Evolutionary conservation across 2,113 vertebrate genomes (phyloP), one percentile per base, ranked within the genome.

Genomic region (Xenotilapia flavipinnis): DNA sequence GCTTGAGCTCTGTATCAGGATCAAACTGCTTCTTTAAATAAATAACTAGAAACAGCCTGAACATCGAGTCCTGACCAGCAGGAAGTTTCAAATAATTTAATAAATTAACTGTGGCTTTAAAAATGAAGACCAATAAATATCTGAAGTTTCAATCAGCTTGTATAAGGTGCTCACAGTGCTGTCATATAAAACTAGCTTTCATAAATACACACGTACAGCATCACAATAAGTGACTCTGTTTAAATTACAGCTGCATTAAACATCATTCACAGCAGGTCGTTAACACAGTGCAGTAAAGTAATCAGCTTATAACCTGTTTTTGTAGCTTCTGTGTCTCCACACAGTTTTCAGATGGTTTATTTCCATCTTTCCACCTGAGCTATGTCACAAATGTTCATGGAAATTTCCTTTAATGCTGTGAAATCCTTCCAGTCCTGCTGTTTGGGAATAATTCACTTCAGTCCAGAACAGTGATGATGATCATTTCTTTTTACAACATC

Each of bases 221-320:
- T 60, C 56, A 1, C 56, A 60, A 60, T 60, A 33, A 62, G 28
- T 11, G 28, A 0, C 15, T 0, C 28, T 19, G 17, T 62, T 62
- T 36, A 62, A 62, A 36, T 11, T 62, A 62, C 31, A 62, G 58
- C 28, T 36, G 9, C 58, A 62, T 62, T n/a, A 12, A 62, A 0
- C 58, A 62, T 62, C 17, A 19, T 62, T 62, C 9, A 6, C 15
- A 33, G 28, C 28, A 60, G 56, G 8, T 0, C 28, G 3, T 62
- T 36, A 62, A 36, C 9, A 62, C 58, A 36, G 58, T 62, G 58
- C 9, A 62, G 17, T 36, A 3, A 36, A 62, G 17, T 62, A 36
- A 36, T 62, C 58, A 62, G 58, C 58, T 36, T 62, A 62, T 36
- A 62, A 62, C 31, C 31, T 36, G 58, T 62, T 62, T 62, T 7